Base-by-base conservation (phyloP, 1,140 invertebrate species). In the Dolichoris vasculosae region DNA sequence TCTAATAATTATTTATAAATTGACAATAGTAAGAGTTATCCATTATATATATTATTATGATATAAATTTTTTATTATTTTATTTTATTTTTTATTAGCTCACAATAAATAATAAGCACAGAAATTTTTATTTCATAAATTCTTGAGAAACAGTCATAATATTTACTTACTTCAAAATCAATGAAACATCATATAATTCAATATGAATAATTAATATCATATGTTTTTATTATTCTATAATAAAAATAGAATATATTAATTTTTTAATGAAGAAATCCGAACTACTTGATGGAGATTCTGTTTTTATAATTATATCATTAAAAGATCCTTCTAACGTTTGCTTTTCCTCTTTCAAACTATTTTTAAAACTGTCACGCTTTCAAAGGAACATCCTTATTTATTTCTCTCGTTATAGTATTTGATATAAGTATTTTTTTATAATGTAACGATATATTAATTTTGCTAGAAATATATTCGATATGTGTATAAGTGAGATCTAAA, bases 271-370 rank as follows among this genome's bases (percentile, higher is more conserved):
- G 51, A 51, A 51, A 17, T 0, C 43, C 32, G 51, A 46, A 4
- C 46, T 26, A 76, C 75, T 51, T 76, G 1, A 51, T 7, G 26
- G 46, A 76, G 11, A 76, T 76, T 51, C 26, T 76, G n/a, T 20
- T 51, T 76, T 76, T n/a, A 76, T 51, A 46, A 17, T 76, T 51
- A 51, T 30, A 76, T 76, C 46, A 51, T 51, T 32, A 76, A 76
- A 76, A 76, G 46, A 8, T 76, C 3, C 75, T 76, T 73, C 20
- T 43, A 8, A 0, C 26, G 43, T n/a, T n/a, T 76, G 23, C 40
- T 51, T 13, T 51, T 32, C 35, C n/a, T 35, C 46, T 73, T 73
- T 23, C n/a, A 8, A 20, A 7, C n/a, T 51, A 76, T 76, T 76
- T 32, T n/a, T 73, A 43, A 23, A 73, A 23, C 23, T 40, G n/a